phyloP scores from a whole-genome alignment of 2,888 invertebrate species.

The Linyphia triangularis region DNA sequence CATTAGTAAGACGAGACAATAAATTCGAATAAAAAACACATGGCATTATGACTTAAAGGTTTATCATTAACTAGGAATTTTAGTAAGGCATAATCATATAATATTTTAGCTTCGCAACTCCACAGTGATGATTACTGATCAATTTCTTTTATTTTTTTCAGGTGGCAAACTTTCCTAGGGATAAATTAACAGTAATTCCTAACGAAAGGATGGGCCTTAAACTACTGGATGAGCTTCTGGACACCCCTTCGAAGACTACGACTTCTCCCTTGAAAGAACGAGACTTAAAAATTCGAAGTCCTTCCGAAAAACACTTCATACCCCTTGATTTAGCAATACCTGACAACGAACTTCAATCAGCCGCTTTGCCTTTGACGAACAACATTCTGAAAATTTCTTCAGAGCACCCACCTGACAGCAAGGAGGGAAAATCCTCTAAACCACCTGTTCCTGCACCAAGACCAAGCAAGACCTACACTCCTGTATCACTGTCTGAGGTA shows the following conservation, averaged over 20 bases:
- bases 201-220: constrained; percentile 62
- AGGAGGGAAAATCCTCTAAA: constrained; percentile 10
- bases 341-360: constrained; percentile 28
- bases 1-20: no score
- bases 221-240: constrained; percentile 62
- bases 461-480: constrained; percentile 46
- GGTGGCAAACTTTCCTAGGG: constrained; percentile 61
- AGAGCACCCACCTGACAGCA: constrained; percentile 1
- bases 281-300: neutral
- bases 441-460: constrained; percentile 68
- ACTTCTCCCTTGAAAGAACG: constrained; percentile 16
- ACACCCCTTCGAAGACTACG: constrained; percentile 28
- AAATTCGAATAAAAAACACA: no score
- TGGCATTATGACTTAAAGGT: no score
- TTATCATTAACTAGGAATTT: no score
- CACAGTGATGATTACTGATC: no score
- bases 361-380: constrained; percentile 33
- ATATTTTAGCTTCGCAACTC: neutral
- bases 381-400: constrained; percentile 54
- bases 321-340: constrained; percentile 58
- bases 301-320: constrained; percentile 61
- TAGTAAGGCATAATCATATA: neutral
- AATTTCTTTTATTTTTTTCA: neutral
- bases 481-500: neutral
- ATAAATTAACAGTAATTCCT: constrained; percentile 61